These are phyloP conservation scores for Exephanes ischioxanthus DNA, from an alignment of 2,888 invertebrate genomes.

Conservation along the genomic window DNA sequence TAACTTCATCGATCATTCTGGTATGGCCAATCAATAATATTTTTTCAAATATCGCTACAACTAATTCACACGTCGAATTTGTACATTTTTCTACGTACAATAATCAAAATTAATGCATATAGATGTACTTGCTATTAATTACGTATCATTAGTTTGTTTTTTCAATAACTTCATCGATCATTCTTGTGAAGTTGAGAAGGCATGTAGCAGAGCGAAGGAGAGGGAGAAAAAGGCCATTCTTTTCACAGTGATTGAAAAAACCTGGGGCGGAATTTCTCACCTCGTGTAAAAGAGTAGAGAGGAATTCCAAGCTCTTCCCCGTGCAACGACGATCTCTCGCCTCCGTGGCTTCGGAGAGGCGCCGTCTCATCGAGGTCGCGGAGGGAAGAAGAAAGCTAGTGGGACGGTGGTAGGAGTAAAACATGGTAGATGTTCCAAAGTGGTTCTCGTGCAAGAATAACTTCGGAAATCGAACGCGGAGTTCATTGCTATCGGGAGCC, in stretches of 20 bases:
- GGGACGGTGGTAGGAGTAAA: constrained; percentile 13
- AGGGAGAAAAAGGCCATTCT: not conserved
- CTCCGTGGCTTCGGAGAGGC: not conserved
- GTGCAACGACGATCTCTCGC: not conserved
- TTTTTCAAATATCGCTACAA: too few species aligned
- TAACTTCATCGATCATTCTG: too few species aligned
- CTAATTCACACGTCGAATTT: too few species aligned
- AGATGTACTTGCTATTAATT: too few species aligned
- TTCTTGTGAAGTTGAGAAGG: not conserved
- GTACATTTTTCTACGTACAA: too few species aligned
- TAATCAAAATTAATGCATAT: too few species aligned
- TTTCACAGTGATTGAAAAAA: constrained; percentile 29
- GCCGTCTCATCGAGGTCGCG: constrained; percentile 19
- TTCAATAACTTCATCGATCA: not conserved
- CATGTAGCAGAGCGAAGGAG: not conserved
- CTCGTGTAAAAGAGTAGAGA: not conserved
- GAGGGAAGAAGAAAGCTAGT: constrained; percentile 12
- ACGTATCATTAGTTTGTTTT: not conserved
- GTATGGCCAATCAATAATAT: too few species aligned
- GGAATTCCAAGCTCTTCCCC: constrained; percentile 33
- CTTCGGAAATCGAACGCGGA: constrained; percentile 13
- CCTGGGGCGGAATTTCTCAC: constrained; percentile 24
- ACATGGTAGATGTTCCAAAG: constrained; percentile 9
- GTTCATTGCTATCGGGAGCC: constrained; percentile 16
- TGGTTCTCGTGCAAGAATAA: constrained; percentile 24